Evolutionary conservation across 2,888 invertebrate species (phyloP), one percentile per base, ranked within the genome.

Genomic region (Panorpa germanica): DNA sequence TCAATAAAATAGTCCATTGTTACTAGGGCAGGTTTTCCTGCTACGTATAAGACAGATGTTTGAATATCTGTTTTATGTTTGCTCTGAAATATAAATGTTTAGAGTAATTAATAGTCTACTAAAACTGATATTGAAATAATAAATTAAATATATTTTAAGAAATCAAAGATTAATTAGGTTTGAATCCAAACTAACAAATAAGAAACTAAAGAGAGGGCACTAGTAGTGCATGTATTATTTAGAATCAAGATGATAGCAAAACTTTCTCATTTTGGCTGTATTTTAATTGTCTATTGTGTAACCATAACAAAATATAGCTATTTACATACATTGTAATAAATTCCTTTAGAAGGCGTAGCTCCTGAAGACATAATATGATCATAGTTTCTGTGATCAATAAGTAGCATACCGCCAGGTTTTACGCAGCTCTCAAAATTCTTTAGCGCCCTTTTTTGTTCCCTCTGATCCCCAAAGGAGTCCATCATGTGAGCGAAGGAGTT

Each of bases 401-500:
- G 55, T 25, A 88, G 54, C 9, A 85, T 57, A 0, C 88, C 86
- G 4, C 83, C 85, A 0, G 83, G 82, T 48, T 78, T 82, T 4
- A 88, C 62, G 49, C 83, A 80, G 41, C 65, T 65, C 39, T 77
- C 71, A 48, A 88, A 88, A 53, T 88, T 85, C 29, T 49, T 53
- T 12, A 88, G 53, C 7, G 86, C 85, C 55, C 65, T 65, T 59
- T 63, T 74, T 53, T 83, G 83, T 37, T 77, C 71, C 11, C 74
- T 55, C 50, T 81, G 81, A 52, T 83, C 80, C 1, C 78, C 80
- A 39, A 55, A 69, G 30, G 70, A 65, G 45, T 86, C 85, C 40
- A 82, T 65, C 45, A 88, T 65, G 55, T 88, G 88, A 31, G 88
- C 83, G 50, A 88, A 88, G 2, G 86, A 86, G 53, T 88, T 88